Percentiles rank a stretch among this genome's conserved stretches.
Evolutionary conservation across 2,888 invertebrate species (phyloP).

Genomic region (Harpagoxenus sublaevis): DNA sequence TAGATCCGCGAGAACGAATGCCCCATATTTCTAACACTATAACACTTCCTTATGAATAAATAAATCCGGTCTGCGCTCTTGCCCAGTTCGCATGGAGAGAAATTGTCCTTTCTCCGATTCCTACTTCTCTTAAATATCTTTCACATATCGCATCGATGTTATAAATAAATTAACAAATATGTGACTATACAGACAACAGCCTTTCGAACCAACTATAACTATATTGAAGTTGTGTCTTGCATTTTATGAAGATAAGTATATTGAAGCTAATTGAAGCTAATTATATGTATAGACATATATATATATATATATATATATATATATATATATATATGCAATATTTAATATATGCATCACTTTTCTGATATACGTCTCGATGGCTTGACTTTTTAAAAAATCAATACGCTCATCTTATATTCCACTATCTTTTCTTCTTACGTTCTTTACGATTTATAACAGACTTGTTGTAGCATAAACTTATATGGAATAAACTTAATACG

Average conservation of each 20-base stretch:
- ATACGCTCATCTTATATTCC: background rate
- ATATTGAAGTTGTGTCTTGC: background rate
- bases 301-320: too few species aligned
- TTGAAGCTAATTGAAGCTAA: background rate
- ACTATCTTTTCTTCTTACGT: background rate
- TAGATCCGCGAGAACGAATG: background rate
- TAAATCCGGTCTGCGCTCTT: background rate
- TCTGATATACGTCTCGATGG: background rate
- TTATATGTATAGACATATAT: background rate
- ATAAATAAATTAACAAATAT: conserved; percentile 22
- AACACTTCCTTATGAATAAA: conserved; percentile 9
- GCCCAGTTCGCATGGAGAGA: background rate
- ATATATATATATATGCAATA: too few species aligned
- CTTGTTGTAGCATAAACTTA: background rate
- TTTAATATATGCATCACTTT: background rate
- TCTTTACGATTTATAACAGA: background rate
- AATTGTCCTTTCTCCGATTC: background rate
- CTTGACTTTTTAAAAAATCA: background rate
- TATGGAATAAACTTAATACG: background rate
- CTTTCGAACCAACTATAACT: background rate
- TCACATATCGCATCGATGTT: background rate
- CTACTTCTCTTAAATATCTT: background rate
- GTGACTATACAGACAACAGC: background rate
- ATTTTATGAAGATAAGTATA: background rate
- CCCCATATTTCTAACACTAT: background rate